phyloP scores from a whole-genome alignment of 2,113 vertebrate genomes.

The Phrynosoma platyrhinos region DNA sequence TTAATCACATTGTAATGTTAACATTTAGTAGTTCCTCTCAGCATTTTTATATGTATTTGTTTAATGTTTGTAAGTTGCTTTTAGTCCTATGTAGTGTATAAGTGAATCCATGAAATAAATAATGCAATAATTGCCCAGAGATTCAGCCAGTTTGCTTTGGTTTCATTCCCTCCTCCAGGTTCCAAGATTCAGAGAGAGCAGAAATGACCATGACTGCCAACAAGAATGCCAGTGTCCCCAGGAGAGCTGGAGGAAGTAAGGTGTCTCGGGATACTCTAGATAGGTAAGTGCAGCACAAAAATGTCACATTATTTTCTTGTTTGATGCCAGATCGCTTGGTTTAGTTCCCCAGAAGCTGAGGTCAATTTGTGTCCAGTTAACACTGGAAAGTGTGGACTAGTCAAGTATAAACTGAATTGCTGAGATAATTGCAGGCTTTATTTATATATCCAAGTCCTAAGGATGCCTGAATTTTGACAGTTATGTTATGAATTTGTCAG shows the following conservation, averaged over 20 bases:
- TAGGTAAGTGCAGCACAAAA: constrained; percentile 82
- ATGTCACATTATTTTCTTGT: constrained; percentile 2
- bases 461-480: background rate
- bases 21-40: no score
- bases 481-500: background rate
- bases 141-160: background rate
- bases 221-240: constrained; percentile 91
- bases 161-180: constrained; percentile 81
- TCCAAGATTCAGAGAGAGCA: constrained; percentile 80
- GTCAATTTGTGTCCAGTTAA: background rate
- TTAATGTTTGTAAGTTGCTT: no score
- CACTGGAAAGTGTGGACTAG: background rate
- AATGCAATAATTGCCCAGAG: background rate
- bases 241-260: constrained; percentile 90
- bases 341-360: background rate
- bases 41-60: no score
- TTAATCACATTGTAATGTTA: no score
- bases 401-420: background rate
- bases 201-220: constrained; percentile 97
- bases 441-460: background rate
- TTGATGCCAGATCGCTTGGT: background rate
- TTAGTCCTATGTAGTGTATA: no score
- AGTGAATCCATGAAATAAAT: no score
- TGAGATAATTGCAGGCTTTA: background rate
- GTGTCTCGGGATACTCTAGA: constrained; percentile 85